A percentile compares a stretch with the other conserved stretches of the same genome.
phyloP scores from a whole-genome alignment of 2,888 invertebrate genomes.

The Euplexia lucipara region DNA sequence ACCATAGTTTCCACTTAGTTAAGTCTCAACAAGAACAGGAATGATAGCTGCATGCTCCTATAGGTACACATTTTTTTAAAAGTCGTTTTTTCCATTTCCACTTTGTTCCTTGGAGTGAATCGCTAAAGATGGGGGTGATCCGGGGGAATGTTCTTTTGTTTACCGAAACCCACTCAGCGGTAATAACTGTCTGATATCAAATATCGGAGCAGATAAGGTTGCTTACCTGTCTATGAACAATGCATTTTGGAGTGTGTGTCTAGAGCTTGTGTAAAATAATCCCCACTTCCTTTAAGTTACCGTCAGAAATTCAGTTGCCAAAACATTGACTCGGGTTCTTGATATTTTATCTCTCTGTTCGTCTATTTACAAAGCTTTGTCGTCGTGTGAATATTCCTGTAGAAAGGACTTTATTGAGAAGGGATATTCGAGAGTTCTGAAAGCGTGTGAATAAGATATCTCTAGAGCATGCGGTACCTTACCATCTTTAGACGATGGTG shows the following conservation, averaged over 20 bases:
- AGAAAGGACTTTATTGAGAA: conserved; percentile 26
- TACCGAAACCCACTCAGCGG: conserved; percentile 24
- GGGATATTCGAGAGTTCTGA: conserved; percentile 16
- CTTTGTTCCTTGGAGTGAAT: conserved; percentile 1
- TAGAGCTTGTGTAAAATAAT: conserved; percentile 30
- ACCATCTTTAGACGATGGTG: not conserved
- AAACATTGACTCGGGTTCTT: conserved; percentile 24
- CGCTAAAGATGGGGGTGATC: conserved; percentile 8
- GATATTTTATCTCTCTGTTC: conserved; percentile 37
- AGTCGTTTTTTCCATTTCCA: not conserved
- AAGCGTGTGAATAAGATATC: conserved; percentile 28
- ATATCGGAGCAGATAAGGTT: conserved; percentile 36
- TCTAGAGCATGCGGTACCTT: not conserved
- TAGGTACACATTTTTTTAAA: not conserved
- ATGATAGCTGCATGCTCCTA: not conserved
- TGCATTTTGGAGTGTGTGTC: conserved; percentile 31
- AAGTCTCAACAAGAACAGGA: not conserved
- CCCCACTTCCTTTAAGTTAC: conserved; percentile 2
- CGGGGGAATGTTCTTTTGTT: conserved; percentile 32
- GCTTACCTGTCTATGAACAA: conserved; percentile 31
- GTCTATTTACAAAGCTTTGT: conserved; percentile 38
- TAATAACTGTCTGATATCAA: conserved; percentile 25
- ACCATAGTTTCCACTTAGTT: not conserved
- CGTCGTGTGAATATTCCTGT: conserved; percentile 22
- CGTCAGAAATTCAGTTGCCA: conserved; percentile 5